These are phyloP conservation scores for Drosophila persimilis DNA, from an alignment of 1,140 invertebrate genomes.

Conservation along the genomic window DNA sequence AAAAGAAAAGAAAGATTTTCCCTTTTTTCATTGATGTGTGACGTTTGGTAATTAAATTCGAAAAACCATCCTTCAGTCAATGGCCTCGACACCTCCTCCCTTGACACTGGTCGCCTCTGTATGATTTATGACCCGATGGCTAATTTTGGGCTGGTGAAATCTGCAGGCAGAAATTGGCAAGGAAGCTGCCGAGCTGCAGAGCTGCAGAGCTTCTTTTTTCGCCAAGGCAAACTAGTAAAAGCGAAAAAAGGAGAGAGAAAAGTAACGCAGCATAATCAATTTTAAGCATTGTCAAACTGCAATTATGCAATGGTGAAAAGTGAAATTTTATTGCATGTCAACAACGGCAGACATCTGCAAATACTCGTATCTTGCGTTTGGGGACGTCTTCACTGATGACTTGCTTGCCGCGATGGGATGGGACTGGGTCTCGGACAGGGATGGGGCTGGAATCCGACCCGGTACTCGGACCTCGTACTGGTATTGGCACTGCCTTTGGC, in stretches of 20 bases:
- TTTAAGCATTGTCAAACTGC: constrained; percentile 81
- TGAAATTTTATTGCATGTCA: constrained; percentile 81
- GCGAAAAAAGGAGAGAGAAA: constrained; percentile 19
- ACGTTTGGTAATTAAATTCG: not conserved
- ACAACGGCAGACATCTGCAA: constrained; percentile 49
- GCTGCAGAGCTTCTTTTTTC: constrained; percentile 13
- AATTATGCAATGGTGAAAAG: constrained; percentile 79
- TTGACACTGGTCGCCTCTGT: constrained; percentile 32
- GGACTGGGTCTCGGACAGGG: not conserved
- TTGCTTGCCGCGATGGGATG: constrained; percentile 41
- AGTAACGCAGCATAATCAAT: constrained; percentile 65
- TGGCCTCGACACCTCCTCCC: constrained; percentile 25
- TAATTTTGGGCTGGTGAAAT: constrained; percentile 73
- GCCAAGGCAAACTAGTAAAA: constrained; percentile 37
- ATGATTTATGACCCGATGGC: constrained; percentile 69
- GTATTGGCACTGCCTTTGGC: not conserved
- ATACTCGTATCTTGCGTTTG: constrained; percentile 65
- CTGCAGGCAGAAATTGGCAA: constrained; percentile 37
- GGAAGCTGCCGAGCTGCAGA: constrained; percentile 30
- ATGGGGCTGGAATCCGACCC: constrained; percentile 7
- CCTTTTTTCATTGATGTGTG: no score
- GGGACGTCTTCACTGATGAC: constrained; percentile 72
- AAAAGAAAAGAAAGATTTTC: no score
- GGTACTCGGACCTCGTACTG: no score
- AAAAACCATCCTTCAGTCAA: not conserved